Base-by-base conservation (phyloP, 2,113 vertebrate genomes). In the Pitta sordida region DNA sequence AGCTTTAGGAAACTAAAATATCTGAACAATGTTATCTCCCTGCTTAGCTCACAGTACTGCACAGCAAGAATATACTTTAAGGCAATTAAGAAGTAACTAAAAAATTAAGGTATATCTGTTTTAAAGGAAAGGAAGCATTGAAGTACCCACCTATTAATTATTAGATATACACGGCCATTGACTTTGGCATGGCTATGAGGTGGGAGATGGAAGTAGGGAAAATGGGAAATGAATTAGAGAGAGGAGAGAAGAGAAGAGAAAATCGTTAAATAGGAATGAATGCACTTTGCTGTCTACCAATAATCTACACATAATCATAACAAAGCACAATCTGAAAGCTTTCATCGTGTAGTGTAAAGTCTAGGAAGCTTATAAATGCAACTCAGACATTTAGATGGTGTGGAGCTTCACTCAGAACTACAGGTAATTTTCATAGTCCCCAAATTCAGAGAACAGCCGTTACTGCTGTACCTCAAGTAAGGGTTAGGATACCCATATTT, bases 91-190 rank as follows among this genome's bases (percentile, higher is more conserved):
- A 90, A 78, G 27, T 89, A 94, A 74, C 13, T 48, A 87, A 63
- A 65, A 93, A 29, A 29, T 21, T 27, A 78, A 75, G 20, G 27
- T 26, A 78, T 13, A 63, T 11, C 1, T 73, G 39, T 86, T 95
- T 83, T 58, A 94, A 97, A 97, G 91, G 48, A 96, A 97, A 98
- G 94, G 97, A 98, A 98, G 97, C 88, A 84, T 96, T 92, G 96
- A 97, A 92, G 96, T 99, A 99, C 99, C 99, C 98, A 99, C 99
- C 99, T 99, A 99, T 99, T 99, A 98, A 99, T 99, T 98, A 99
- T 99, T 97, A 99, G 98, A 98, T 99, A 99, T 95, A 99, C 98
- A 96, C 99, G 99, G 86, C 98, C 99, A 98, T 98, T 99, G 98
- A 99, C 99, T 98, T 99, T 99, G 98, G 98, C 98, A 96, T 99